Evolutionary conservation across 2,113 vertebrate species (phyloP), one percentile per base, ranked within the genome.

Genomic region (Emydocephalus ijimae): DNA sequence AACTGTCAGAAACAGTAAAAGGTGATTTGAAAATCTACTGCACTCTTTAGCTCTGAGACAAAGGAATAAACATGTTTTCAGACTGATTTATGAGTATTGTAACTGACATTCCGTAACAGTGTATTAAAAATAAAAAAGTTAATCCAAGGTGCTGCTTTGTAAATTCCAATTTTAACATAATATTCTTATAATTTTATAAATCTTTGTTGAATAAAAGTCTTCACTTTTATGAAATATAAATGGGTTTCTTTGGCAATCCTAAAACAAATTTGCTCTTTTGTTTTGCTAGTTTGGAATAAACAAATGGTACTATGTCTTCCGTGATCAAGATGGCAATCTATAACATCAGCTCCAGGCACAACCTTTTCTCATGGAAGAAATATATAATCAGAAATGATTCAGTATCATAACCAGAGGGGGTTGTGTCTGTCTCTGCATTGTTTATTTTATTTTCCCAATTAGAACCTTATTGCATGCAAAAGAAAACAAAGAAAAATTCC

Each of bases 251-350:
- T 92, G 91, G 24, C 0, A 91, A 64, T 64, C 91, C 74, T 21
- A 91, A 96, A 93, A 8, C 92, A 89, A 95, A 15, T 0, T 34
- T n/a, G 1, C 54, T 92, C 92, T 91, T 94, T 95, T 92, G 86
- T 81, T 92, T 87, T 89, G 26, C 15, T 1, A 90, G 92, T 89
- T 3, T 88, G 50, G 93, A 54, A 55, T 92, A 21, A 94, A 94
- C 92, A 92, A 93, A 48, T 0, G 90, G 20, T 57, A 91, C 34
- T 1, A 92, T 85, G 24, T 69, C 43, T 92, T 89, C 11, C 12
- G 64, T 4, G 92, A 91, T 89, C 89, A 92, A 92, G 69, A 90
- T 26, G 54, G 55, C 88, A 92, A 91, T 92, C 86, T 91, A 85
- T 92, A 92, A 92, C 57, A 86, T 15, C 87, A 56, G 50, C 69